Evolutionary conservation across 2,888 invertebrate species (phyloP), one percentile per base, ranked within the genome.

Genomic region (Eudemis profundana): DNA sequence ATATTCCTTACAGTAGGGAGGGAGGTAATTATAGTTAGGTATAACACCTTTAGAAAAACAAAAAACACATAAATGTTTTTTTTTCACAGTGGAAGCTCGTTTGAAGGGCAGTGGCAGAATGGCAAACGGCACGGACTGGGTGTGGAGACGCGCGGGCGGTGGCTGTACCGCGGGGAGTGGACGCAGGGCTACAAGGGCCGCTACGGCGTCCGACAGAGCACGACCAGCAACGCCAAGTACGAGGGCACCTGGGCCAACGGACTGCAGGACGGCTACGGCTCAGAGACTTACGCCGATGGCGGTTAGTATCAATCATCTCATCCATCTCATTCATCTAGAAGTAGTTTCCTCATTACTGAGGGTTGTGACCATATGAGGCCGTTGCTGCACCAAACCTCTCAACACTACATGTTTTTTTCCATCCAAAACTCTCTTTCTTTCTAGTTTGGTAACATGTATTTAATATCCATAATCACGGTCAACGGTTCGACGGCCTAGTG

Each of bases 31-130:
- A n/a, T n/a, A n/a, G n/a, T n/a, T n/a, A n/a, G n/a, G n/a, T n/a
- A n/a, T n/a, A n/a, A n/a, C n/a, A n/a, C n/a, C n/a, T n/a, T n/a
- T n/a, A n/a, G n/a, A n/a, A n/a, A n/a, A n/a, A n/a, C n/a, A n/a
- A n/a, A n/a, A n/a, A n/a, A n/a, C n/a, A n/a, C n/a, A 44, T 5
- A 10, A 60, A 53, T 56, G 5, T 7, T 53, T 66, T 65, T 77
- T 68, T 94, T 94, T 44, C 93, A 17, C 64, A 98, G 97, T 89
- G 99, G 98, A 60, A 98, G 98, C 84, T 96, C 97, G 75, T 99
- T 96, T 93, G 98, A 98, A 90, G 99, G 99, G 68, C 98, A 99
- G 92, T 99, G 99, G 99, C 99, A 98, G 92, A 99, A 99, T 87
- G 99, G 99, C 71, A 98, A 99, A 90, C 94, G 99, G 60, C 99